These are phyloP conservation scores for Passer domesticus DNA, from an alignment of 2,113 vertebrate genomes.

Conservation along the genomic window DNA sequence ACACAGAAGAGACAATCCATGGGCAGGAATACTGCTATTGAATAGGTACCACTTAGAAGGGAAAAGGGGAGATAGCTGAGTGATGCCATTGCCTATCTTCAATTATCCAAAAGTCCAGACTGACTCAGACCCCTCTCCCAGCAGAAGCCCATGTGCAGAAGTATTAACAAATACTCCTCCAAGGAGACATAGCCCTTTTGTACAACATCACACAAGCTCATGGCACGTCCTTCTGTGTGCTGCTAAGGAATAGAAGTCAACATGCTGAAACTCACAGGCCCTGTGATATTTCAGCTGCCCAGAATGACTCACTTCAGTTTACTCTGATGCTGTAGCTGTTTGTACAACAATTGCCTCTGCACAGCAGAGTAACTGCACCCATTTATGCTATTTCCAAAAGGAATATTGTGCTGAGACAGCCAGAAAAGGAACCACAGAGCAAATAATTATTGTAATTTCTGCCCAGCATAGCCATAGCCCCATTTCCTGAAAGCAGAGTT, in stretches of 20 bases:
- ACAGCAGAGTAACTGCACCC: neutral
- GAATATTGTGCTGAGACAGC: neutral
- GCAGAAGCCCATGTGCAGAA: neutral
- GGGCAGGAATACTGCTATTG: neutral
- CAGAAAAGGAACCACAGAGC: slow-evolving; percentile 28
- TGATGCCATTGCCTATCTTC: neutral
- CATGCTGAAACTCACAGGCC: neutral
- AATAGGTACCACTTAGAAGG: neutral
- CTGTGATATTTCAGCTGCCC: neutral
- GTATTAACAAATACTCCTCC: neutral
- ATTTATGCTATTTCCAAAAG: neutral
- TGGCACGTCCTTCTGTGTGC: neutral
- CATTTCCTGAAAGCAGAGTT: slow-evolving; percentile 22
- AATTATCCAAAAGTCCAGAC: neutral
- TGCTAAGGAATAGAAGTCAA: neutral
- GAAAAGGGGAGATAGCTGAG: neutral
- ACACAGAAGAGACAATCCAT: neutral
- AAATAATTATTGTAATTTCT: slow-evolving; percentile 44
- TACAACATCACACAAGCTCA: neutral
- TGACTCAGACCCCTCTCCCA: neutral
- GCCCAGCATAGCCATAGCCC: neutral
- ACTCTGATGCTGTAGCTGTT: neutral
- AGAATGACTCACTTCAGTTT: neutral
- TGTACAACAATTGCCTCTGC: neutral
- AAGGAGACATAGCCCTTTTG: neutral